A percentile compares a stretch with the other conserved stretches of the same genome.
phyloP scores from a whole-genome alignment of 2,888 invertebrate species.

The Diplolepis rosae region DNA sequence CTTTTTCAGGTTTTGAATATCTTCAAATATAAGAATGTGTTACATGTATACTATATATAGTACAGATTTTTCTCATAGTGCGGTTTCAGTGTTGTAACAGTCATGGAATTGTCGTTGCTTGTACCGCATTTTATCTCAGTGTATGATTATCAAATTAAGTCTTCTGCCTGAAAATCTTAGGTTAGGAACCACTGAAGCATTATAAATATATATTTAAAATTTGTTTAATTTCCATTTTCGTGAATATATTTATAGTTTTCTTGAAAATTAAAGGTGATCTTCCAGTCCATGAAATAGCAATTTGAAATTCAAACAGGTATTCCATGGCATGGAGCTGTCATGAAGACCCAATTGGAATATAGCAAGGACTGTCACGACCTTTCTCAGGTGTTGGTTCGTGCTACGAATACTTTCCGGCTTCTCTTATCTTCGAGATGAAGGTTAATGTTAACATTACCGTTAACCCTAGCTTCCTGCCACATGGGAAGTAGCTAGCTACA shows the following conservation, averaged over 20 bases:
- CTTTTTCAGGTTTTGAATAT: too few relatives aligned
- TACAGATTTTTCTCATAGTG: too few relatives aligned
- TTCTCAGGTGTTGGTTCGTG: slow-evolving; percentile 21
- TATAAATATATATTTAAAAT: too few relatives aligned
- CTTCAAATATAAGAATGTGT: too few relatives aligned
- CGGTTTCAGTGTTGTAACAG: too few relatives aligned
- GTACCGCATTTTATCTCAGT: too few relatives aligned
- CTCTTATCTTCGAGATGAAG: slow-evolving; percentile 30
- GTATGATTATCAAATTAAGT: too few relatives aligned
- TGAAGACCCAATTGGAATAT: neutral
- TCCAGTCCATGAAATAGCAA: neutral
- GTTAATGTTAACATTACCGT: slow-evolving; percentile 32
- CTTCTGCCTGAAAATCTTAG: too few relatives aligned
- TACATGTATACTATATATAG: too few relatives aligned
- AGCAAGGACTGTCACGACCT: slow-evolving; percentile 1
- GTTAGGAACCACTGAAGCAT: too few relatives aligned
- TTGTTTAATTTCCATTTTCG: slow-evolving; percentile 22
- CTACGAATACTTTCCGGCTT: slow-evolving; percentile 27
- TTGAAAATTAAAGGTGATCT: neutral
- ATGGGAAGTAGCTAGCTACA: slow-evolving; percentile 1
- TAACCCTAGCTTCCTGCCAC: slow-evolving; percentile 25
- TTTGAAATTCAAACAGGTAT: slow-evolving; percentile 22
- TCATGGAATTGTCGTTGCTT: too few relatives aligned
- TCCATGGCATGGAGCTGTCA: neutral
- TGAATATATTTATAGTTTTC: neutral